Evolutionary conservation across 2,888 invertebrate genomes (phyloP), one percentile per base, ranked within the genome.

Genomic region (Pristionchus exspectatus): DNA sequence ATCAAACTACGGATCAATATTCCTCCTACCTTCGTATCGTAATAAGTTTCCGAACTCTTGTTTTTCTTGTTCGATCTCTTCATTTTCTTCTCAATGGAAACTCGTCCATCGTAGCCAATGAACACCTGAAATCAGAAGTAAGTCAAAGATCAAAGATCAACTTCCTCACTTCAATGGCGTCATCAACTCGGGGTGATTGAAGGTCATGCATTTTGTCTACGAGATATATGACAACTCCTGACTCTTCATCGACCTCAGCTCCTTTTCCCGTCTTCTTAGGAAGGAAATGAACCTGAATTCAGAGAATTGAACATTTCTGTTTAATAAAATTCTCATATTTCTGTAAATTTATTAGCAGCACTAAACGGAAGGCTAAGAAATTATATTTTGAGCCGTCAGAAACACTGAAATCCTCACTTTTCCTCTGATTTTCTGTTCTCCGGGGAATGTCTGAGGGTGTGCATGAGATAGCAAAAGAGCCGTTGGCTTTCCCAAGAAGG

Each of bases 51-150:
- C 38, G 59, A 27, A n/a, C 86, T 66, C 24, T 63, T 63, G 27
- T 90, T 90, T 14, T 86, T 69, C 81, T 91, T 91, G 44, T 24
- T n/a, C 63, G 91, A 91, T 50, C 90, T 69, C 27, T 91, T 90
- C 44, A 85, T 90, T 50, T 90, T 88, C 88, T 94, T 94, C 59
- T 93, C 92, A 50, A 94, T 92, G 21, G 91, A 91, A 0, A 94
- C 90, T 33, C 91, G 90, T 14, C 94, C 94, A 89, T 94, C 93
- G 89, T 92, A 93, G 9, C 94, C 94, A 87, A 94, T 93, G 88
- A 94, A 94, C 0, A 92, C 89, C 91, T 92, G 38, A 27, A 91
- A 90, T 91, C 91, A 16, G 83, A 90, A 72, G 87, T 69, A 10
- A 72, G 4, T 54, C 77, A 38, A 5, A 59, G 77, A 50, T 54